Conservation (phyloP, 2,797 vertebrate genomes). For the Lepilemur ruficaudatus region DNA sequence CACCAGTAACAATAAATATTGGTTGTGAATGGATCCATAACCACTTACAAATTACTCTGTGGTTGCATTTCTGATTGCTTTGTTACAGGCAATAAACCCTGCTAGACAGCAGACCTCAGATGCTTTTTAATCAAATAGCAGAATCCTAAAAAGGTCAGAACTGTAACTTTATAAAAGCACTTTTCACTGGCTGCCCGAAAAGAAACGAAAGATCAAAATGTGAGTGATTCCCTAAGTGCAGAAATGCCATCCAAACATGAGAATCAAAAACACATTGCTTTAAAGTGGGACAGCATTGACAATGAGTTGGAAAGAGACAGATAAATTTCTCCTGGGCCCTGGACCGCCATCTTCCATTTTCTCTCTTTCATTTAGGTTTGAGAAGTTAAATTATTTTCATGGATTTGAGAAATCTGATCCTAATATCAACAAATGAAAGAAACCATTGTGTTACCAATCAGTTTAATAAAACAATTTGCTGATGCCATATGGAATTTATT, state of each 20-base stretch:
- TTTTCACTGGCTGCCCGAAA: conserved; percentile 46
- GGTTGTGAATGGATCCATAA: conserved; percentile 55
- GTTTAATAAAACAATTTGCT: conserved; percentile 54
- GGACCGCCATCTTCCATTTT: conserved; percentile 4
- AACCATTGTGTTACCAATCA: conserved; percentile 16
- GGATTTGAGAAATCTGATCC: conserved; percentile 40
- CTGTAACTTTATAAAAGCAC: conserved; percentile 67
- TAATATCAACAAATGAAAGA: conserved; percentile 42
- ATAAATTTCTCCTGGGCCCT: conserved; percentile 29
- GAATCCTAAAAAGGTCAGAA: conserved; percentile 77
- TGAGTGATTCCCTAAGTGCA: conserved; percentile 30
- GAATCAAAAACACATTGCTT: conserved; percentile 60
- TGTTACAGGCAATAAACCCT: conserved; percentile 62
- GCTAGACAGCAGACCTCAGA: conserved; percentile 41
- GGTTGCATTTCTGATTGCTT: conserved; percentile 57
- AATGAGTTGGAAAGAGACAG: conserved; percentile 50
- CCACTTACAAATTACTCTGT: conserved; percentile 58
- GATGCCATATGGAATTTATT: conserved; percentile 42
- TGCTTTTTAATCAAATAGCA: conserved; percentile 73
- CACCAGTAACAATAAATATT: conserved; percentile 54
- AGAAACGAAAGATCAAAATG: conserved; percentile 66
- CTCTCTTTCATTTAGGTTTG: conserved; percentile 42
- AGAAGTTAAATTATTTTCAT: conserved; percentile 65
- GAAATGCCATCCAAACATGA: conserved; percentile 35
- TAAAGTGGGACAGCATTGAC: not conserved